phyloP scores from a whole-genome alignment of 2,888 invertebrate genomes.

The Lepeophtheirus nordmannii region DNA sequence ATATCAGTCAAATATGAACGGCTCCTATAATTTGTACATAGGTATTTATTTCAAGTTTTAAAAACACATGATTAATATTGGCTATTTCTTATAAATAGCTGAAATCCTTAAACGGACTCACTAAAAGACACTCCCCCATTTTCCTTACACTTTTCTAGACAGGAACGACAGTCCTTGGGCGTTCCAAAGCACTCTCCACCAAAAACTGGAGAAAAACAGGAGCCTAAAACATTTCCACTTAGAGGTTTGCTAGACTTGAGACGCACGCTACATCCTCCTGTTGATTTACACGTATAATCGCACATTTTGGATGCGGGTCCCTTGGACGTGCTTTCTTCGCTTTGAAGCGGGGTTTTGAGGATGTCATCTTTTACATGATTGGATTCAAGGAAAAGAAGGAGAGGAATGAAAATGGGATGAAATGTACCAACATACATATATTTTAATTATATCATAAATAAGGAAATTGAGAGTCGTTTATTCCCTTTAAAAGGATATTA shows the following conservation, averaged over 20 bases:
- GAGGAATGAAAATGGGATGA: no score
- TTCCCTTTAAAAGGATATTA: no score
- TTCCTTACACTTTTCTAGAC: background rate
- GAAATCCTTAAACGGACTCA: background rate
- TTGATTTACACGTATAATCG: conserved; percentile 9
- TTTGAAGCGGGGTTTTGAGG: background rate
- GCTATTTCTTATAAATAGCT: no score
- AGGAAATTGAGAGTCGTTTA: no score
- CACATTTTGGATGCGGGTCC: background rate
- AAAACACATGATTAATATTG: no score
- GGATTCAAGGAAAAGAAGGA: no score
- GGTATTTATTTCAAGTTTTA: no score
- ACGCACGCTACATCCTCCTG: conserved; percentile 12
- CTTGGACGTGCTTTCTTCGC: background rate
- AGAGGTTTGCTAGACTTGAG: conserved; percentile 1
- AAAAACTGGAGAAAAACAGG: conserved; percentile 19
- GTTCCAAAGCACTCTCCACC: conserved; percentile 13
- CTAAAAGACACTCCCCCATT: background rate
- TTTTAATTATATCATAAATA: no score
- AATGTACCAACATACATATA: no score
- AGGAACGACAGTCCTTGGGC: background rate
- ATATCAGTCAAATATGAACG: no score
- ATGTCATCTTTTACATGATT: background rate
- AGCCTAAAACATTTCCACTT: conserved; percentile 7
- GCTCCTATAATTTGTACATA: no score